Conservation (phyloP, 2,888 invertebrate species). For the Drosophila borealis region DNA sequence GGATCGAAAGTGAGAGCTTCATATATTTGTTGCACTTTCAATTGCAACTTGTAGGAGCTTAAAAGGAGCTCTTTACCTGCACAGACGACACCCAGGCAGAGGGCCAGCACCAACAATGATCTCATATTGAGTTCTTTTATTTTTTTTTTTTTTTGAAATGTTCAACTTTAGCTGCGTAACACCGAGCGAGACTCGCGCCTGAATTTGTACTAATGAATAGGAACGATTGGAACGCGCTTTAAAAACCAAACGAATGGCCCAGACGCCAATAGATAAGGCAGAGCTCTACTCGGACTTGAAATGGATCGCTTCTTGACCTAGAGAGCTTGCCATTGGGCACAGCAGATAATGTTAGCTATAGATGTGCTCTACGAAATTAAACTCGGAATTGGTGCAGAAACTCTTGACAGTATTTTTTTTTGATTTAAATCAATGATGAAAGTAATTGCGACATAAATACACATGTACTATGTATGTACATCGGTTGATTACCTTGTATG, state of each 20-base stretch:
- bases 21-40: not conserved
- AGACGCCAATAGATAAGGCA: slow-evolving; percentile 52
- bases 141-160: slow-evolving; percentile 22
- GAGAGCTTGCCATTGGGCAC: slow-evolving; percentile 56
- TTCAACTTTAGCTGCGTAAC: slow-evolving; percentile 27
- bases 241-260: slow-evolving; percentile 45
- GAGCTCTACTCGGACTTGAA: slow-evolving; percentile 58
- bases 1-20: slow-evolving; percentile 2
- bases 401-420: slow-evolving; percentile 27
- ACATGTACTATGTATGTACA: slow-evolving; percentile 16
- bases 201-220: slow-evolving; percentile 74
- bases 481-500: slow-evolving; percentile 3
- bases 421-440: slow-evolving; percentile 58
- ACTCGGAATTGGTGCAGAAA: slow-evolving; percentile 77
- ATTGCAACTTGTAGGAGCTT: slow-evolving; percentile 7
- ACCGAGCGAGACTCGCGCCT: slow-evolving; percentile 68
- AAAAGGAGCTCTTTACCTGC: slow-evolving; percentile 79
- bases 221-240: slow-evolving; percentile 51
- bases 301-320: slow-evolving; percentile 79
- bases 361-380: slow-evolving; percentile 15
- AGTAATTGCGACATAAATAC: slow-evolving; percentile 63
- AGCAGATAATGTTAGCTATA: slow-evolving; percentile 34
- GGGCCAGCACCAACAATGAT: slow-evolving; percentile 78
- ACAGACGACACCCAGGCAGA: slow-evolving; percentile 81
- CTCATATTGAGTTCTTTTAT: slow-evolving; percentile 75